A percentile compares a stretch with the other conserved stretches of the same genome.
Evolutionary conservation across 1,140 invertebrate species (phyloP).

Genomic region (Lepeophtheirus salmonis): DNA sequence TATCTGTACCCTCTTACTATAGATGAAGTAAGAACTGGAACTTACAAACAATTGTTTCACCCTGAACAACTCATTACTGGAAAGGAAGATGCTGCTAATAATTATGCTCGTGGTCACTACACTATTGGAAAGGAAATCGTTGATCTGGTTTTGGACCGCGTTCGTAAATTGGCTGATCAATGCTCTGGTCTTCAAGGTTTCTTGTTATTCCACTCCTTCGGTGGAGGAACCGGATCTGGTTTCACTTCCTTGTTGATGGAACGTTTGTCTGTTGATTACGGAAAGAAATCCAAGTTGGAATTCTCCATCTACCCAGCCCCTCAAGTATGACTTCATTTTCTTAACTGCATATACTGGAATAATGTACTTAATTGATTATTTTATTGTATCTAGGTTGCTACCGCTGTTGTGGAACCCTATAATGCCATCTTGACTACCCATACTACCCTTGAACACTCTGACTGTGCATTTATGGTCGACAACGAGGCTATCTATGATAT

Average conservation of each 20-base stretch:
- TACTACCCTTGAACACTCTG: too few relatives aligned
- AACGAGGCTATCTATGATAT: too few relatives aligned
- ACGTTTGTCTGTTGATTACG: slow-evolving; percentile 31
- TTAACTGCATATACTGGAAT: too few relatives aligned
- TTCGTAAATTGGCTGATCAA: slow-evolving; percentile 47
- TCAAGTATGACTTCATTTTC: slow-evolving; percentile 34
- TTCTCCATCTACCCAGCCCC: too few relatives aligned
- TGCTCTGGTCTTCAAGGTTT: slow-evolving; percentile 56
- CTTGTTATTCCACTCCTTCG: slow-evolving; percentile 34
- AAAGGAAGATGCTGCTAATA: slow-evolving; percentile 43
- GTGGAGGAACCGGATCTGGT: slow-evolving; percentile 35
- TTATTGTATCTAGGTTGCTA: too few relatives aligned
- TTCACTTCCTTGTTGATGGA: slow-evolving; percentile 35
- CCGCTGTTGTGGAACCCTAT: too few relatives aligned
- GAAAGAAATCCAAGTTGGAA: too few relatives aligned
- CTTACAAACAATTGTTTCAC: slow-evolving; percentile 36
- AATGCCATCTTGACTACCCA: too few relatives aligned
- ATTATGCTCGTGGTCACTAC: slow-evolving; percentile 38
- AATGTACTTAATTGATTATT: too few relatives aligned
- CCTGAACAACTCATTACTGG: slow-evolving; percentile 38
- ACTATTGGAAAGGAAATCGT: slow-evolving; percentile 39
- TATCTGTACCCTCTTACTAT: slow-evolving; percentile 22
- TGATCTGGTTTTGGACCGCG: slow-evolving; percentile 29
- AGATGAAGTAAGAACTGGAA: slow-evolving; percentile 34
- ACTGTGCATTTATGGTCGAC: too few relatives aligned